A percentile compares a stretch with the other conserved stretches of the same genome.
phyloP scores from a whole-genome alignment of 2,113 vertebrate genomes.

The Paramisgurnus dabryanus region DNA sequence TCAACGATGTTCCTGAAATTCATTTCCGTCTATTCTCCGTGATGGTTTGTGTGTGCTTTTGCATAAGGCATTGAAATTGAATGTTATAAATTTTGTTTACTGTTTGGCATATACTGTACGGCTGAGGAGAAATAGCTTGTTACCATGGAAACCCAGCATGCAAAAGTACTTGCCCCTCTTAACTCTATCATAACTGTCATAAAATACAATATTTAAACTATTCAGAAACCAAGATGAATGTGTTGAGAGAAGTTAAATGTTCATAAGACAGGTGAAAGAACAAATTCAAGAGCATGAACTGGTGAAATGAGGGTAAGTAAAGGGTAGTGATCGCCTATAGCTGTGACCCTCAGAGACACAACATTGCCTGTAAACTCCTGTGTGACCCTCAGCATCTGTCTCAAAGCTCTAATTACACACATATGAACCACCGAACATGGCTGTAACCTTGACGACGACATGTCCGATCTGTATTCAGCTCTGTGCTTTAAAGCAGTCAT shows the following conservation, averaged over 20 bases:
- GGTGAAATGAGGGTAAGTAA: conserved; percentile 13
- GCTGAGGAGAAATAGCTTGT: conserved; percentile 60
- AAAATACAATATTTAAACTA: conserved; percentile 62
- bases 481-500: background rate
- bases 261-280: conserved; percentile 10
- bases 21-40: too few relatives aligned
- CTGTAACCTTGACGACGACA: conserved; percentile 25
- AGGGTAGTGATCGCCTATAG: background rate
- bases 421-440: background rate
- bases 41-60: background rate
- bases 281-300: too few relatives aligned
- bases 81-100: conserved; percentile 36
- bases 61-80: conserved; percentile 4
- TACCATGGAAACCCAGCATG: conserved; percentile 76
- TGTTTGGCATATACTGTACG: conserved; percentile 40
- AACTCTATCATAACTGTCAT: conserved; percentile 64
- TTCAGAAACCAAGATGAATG: conserved; percentile 40
- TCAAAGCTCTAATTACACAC: background rate
- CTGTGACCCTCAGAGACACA: background rate
- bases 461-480: conserved; percentile 5
- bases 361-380: background rate
- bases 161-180: conserved; percentile 66
- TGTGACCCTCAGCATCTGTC: conserved; percentile 8
- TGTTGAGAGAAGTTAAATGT: conserved; percentile 11
- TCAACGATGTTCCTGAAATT: background rate